These are phyloP conservation scores for Euphonia xanthogaster DNA, from an alignment of 2,797 vertebrate species.

Conservation along the genomic window DNA sequence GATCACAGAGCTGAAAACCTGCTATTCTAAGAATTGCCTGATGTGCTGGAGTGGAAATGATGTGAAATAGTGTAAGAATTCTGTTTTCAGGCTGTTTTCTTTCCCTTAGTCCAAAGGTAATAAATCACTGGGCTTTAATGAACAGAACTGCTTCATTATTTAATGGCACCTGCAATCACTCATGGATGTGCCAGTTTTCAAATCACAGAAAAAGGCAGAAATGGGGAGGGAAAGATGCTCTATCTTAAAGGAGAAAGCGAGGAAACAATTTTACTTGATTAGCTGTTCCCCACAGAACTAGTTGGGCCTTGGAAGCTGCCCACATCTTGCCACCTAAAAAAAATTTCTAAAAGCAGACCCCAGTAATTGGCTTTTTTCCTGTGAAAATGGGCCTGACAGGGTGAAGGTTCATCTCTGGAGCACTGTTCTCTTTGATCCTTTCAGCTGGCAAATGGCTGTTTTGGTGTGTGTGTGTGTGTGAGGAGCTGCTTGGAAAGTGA, in stretches of 20 bases:
- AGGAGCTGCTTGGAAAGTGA: not conserved
- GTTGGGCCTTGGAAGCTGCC: not conserved
- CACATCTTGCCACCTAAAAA: not conserved
- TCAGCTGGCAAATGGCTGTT: not conserved
- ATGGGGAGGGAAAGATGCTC: not conserved
- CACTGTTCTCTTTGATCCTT: not conserved
- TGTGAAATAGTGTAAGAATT: conserved; percentile 23
- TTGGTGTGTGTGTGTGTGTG: not conserved
- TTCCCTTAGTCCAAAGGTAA: not conserved
- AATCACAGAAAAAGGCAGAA: not conserved
- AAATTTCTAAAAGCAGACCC: not conserved
- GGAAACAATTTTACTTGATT: not conserved
- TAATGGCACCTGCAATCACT: not conserved
- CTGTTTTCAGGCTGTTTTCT: not conserved
- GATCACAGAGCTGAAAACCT: not conserved
- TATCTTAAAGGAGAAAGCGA: not conserved
- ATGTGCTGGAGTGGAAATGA: not conserved
- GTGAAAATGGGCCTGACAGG: not conserved
- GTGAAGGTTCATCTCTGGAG: not conserved
- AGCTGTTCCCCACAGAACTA: not conserved
- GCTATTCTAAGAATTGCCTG: not conserved
- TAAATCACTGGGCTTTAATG: conserved; percentile 45
- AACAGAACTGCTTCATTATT: conserved; percentile 10
- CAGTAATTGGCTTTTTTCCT: not conserved
- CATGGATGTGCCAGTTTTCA: not conserved